A percentile compares a stretch with the other conserved stretches of the same genome.
These are phyloP conservation scores for Electrona antarctica DNA, from an alignment of 2,113 vertebrate genomes.

Conservation along the genomic window DNA sequence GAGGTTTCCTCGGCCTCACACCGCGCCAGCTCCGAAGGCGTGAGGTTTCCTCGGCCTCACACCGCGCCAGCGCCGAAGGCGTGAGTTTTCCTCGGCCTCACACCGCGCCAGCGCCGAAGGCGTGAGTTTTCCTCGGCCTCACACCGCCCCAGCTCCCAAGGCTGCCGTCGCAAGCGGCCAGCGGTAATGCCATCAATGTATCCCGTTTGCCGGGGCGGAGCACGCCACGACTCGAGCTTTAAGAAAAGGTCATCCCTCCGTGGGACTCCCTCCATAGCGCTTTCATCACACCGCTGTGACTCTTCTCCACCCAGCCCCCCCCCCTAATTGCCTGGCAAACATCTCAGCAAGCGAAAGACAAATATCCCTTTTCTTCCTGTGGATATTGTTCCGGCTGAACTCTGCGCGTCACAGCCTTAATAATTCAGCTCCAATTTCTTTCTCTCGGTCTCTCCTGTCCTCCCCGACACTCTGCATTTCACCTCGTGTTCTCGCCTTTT, in stretches of 20 bases:
- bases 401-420: slow-evolving; percentile 41
- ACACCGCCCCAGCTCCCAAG: slow-evolving; percentile 9
- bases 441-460: slow-evolving; percentile 19
- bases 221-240: slow-evolving; percentile 33
- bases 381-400: slow-evolving; percentile 64
- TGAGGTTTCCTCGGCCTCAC: slow-evolving; percentile 1
- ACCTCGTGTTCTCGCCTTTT: slow-evolving; percentile 44
- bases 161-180: slow-evolving; percentile 9
- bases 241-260: slow-evolving; percentile 55
- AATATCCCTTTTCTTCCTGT: slow-evolving; percentile 62
- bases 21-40: slow-evolving; percentile 14
- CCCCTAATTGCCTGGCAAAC: slow-evolving; percentile 69
- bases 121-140: neutral
- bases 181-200: slow-evolving; percentile 56
- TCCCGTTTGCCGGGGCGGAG: slow-evolving; percentile 5
- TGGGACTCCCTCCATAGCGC: slow-evolving; percentile 41
- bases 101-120: no score
- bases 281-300: slow-evolving; percentile 10
- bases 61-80: no score
- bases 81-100: slow-evolving; percentile 2
- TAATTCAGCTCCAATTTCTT: slow-evolving; percentile 59
- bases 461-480: slow-evolving; percentile 26
- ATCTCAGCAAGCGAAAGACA: slow-evolving; percentile 66
- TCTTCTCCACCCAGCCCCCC: slow-evolving; percentile 8
- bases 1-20: slow-evolving; percentile 1